These are phyloP conservation scores for Leptinotarsa defecta DNA, from an alignment of 1,140 invertebrate genomes.

Conservation along the genomic window DNA sequence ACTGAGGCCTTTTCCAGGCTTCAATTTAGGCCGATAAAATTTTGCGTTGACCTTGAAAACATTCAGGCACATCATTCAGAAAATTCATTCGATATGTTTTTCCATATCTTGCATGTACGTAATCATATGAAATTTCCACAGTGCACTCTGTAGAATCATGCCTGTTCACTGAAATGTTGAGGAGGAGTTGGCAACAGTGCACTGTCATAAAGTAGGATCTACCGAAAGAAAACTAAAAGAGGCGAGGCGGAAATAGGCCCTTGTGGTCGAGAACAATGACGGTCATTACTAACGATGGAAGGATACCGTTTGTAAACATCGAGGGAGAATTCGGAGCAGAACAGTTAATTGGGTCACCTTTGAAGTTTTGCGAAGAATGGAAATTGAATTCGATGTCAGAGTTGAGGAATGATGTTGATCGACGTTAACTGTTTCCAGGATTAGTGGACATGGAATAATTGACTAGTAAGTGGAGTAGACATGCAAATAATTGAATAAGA, in stretches of 20 bases:
- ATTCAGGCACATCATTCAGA: no score
- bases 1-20: no score
- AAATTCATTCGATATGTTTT: no score
- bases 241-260: not conserved
- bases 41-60: no score
- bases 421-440: conserved; percentile 47
- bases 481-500: no score
- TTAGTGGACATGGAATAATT: conserved; percentile 44
- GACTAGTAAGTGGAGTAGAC: no score
- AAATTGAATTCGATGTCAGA: not conserved
- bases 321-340: conserved; percentile 30
- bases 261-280: conserved; percentile 16
- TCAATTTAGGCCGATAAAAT: no score
- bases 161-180: no score
- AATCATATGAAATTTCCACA: no score
- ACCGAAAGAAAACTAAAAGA: not conserved
- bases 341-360: conserved; percentile 1
- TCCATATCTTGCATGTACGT: no score
- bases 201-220: not conserved
- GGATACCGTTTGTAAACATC: conserved; percentile 47
- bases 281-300: conserved; percentile 55
- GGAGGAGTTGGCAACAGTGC: conserved; percentile 35
- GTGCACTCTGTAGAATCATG: no score
- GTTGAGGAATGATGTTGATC: not conserved
- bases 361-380: not conserved